Base-by-base conservation (phyloP, 2,888 invertebrate genomes). In the Polyommatus icarus region DNA sequence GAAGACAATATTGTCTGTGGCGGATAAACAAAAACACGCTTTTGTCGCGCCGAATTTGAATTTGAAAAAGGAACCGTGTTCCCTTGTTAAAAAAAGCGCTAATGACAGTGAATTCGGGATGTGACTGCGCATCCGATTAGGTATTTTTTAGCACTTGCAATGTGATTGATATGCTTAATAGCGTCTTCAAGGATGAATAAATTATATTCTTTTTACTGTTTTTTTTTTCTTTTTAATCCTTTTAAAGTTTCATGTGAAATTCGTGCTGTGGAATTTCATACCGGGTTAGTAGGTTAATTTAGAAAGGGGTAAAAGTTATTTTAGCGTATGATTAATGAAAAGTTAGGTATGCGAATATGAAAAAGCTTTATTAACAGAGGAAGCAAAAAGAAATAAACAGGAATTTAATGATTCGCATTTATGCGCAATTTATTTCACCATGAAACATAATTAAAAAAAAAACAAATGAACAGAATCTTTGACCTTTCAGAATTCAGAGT, bases 161-260 rank as follows among this genome's bases (percentile, higher is more conserved):
- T 81, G 89, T 91, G 92, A 92, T 93, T 93, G 93, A 93, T 93
- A 93, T 92, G 93, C 92, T 90, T 88, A 92, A 93, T 92, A 86
- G 84, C 85, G 89, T 88, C 85, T 82, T 81, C 87, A 29, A 57
- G 86, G 89, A 90, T 93, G 92, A 92, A 93, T 93, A 92, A 67
- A 67, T 67, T 67, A 67, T 29, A 67, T 29, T 32, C 67, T 67
- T 67, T 67, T 91, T 91, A 90, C 92, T 89, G 83, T 84, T 85
- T 84, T 81, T 36, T 80, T 80, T 83, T 87, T 87, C 87, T 86
- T 84, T 86, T 84, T 86, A 77, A 82, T 80, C 76, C 76, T 80
- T 71, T 71, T 54, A 54, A 79, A 40, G n/a, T 75, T 86, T 90
- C 91, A 91, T 92, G 93, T 90, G 91, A 92, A 92, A 84, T 86